Evolutionary conservation across 2,113 vertebrate genomes (phyloP).

Genomic region (Mustelus asterias): DNA sequence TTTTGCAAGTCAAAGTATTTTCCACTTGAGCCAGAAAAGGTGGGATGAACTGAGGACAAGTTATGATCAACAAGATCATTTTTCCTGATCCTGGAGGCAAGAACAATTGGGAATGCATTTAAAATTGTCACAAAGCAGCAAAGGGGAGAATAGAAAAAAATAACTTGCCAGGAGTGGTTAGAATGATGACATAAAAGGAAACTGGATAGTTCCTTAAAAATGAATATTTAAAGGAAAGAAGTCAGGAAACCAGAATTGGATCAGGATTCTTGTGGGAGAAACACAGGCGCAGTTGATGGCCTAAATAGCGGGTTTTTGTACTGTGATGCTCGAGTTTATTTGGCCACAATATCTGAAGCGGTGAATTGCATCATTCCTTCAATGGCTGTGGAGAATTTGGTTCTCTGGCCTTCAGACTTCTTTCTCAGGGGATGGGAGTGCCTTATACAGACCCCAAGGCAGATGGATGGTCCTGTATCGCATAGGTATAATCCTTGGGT

Average conservation of each 20-base stretch:
- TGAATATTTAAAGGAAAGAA: not conserved
- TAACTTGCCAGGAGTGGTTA: not conserved
- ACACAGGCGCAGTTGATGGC: not conserved
- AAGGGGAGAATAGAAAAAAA: not conserved
- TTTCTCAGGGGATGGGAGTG: not conserved
- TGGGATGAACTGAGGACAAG: not conserved
- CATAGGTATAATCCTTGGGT: too few relatives aligned
- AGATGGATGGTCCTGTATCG: not conserved
- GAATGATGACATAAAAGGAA: not conserved
- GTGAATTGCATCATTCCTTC: not conserved
- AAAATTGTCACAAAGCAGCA: not conserved
- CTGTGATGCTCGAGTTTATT: not conserved
- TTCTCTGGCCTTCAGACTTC: not conserved
- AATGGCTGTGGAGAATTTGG: not conserved
- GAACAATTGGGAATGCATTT: not conserved
- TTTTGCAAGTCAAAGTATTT: not conserved
- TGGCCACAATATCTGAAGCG: not conserved
- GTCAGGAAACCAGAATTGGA: not conserved
- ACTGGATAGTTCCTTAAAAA: not conserved
- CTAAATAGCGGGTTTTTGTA: not conserved
- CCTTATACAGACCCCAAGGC: not conserved
- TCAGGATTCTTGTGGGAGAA: not conserved
- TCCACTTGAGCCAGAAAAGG: not conserved
- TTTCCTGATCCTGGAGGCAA: not conserved
- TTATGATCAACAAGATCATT: not conserved